Conservation (phyloP, 2,797 vertebrate genomes). For the Megaceryle alcyon region DNA sequence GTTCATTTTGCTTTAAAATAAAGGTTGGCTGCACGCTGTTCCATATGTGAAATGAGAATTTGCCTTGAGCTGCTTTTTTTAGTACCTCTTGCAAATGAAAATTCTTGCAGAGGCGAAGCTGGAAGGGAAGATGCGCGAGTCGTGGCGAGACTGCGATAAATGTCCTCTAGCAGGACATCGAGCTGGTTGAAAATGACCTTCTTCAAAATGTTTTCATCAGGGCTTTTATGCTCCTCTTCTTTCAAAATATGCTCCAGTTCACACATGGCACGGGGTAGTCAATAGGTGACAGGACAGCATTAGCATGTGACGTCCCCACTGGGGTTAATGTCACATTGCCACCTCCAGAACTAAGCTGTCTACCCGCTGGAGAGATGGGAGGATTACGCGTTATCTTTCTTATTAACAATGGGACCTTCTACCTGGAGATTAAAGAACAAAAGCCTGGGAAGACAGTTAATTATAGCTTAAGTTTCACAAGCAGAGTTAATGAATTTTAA, state of each 20-base stretch:
- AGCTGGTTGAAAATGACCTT: background rate
- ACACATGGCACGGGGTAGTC: background rate
- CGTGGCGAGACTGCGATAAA: background rate
- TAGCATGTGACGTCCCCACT: background rate
- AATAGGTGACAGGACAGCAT: background rate
- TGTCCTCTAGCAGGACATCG: background rate
- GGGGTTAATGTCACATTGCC: background rate
- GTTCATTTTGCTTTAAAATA: background rate
- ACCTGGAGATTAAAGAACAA: slow-evolving; percentile 78
- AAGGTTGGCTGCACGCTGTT: background rate
- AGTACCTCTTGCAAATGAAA: background rate
- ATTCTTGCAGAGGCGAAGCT: background rate
- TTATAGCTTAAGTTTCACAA: slow-evolving; percentile 82
- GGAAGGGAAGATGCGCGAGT: background rate
- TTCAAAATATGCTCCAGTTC: background rate
- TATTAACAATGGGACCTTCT: slow-evolving; percentile 71
- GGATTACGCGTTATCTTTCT: background rate
- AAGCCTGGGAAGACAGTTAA: slow-evolving; percentile 84
- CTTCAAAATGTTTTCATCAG: background rate
- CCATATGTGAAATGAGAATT: background rate
- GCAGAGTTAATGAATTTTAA: slow-evolving; percentile 88
- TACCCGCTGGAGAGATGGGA: background rate
- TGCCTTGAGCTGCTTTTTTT: background rate
- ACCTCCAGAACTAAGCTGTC: background rate
- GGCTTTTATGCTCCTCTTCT: background rate